Conservation (phyloP, 2,888 invertebrate species). For the Drosophila buzzatii region DNA sequence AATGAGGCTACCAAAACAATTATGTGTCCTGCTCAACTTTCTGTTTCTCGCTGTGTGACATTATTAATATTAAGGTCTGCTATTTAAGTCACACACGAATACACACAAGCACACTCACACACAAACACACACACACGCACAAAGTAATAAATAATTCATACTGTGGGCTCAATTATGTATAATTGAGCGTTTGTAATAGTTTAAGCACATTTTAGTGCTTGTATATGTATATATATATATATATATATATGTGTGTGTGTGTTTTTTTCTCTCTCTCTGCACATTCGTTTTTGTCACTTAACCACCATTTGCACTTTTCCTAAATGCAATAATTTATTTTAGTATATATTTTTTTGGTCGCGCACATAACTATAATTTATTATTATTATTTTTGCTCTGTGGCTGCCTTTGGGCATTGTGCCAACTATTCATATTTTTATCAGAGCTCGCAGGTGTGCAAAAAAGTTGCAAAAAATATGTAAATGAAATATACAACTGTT, state of each 20-base stretch:
- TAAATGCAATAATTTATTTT: constrained; percentile 42
- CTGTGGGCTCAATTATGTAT: constrained; percentile 58
- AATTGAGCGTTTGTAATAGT: constrained; percentile 64
- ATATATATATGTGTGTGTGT: constrained; percentile 15
- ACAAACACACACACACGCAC: constrained; percentile 10
- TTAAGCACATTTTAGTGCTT: constrained; percentile 58
- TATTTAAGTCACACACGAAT: constrained; percentile 40
- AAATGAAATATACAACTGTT: constrained; percentile 34
- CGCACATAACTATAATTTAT: constrained; percentile 64
- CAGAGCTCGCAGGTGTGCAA: constrained; percentile 43
- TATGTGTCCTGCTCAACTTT: constrained; percentile 39
- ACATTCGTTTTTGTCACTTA: constrained; percentile 39
- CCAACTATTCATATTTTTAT: constrained; percentile 58
- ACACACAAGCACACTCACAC: constrained; percentile 15
- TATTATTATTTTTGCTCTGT: constrained; percentile 59
- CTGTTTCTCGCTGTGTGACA: constrained; percentile 25
- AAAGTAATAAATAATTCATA: constrained; percentile 54
- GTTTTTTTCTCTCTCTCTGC: constrained; percentile 4
- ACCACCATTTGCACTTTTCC: constrained; percentile 41
- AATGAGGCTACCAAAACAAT: constrained; percentile 63
- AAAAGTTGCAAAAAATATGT: constrained; percentile 27
- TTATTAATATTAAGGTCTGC: constrained; percentile 64
- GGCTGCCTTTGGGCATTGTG: constrained; percentile 58
- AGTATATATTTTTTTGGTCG: background rate
- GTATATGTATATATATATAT: background rate